A percentile compares a stretch with the other conserved stretches of the same genome.
phyloP scores from a whole-genome alignment of 2,797 vertebrate species.

The Protosalanx chinensis region DNA sequence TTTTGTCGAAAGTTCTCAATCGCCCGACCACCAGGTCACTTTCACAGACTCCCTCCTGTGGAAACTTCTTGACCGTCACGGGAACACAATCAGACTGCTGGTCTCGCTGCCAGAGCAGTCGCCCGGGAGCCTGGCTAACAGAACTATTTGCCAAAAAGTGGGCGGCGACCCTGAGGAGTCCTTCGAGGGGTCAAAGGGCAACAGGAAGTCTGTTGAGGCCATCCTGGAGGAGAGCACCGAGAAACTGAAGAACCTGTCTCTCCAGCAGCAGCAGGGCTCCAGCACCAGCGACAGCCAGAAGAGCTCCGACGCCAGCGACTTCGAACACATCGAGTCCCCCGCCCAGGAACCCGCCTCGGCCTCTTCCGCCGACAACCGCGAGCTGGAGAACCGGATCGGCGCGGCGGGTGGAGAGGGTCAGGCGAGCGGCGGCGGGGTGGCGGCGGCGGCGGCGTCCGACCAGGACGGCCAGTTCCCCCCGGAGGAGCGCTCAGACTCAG shows the following conservation, averaged over 20 bases:
- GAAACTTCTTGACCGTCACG: conserved; percentile 96
- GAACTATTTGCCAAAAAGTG: conserved; percentile 81
- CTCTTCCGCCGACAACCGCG: conserved; percentile 83
- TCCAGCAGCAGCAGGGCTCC: conserved; percentile 79
- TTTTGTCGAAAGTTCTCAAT: conserved; percentile 94
- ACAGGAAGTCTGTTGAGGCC: conserved; percentile 90
- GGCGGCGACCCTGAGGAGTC: conserved; percentile 75
- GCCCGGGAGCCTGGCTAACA: conserved; percentile 80
- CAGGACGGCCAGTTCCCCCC: conserved; percentile 83
- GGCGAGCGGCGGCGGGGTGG: conserved; percentile 31
- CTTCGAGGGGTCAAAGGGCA: conserved; percentile 80
- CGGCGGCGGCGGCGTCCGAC: conserved; percentile 72
- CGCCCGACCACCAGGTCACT: conserved; percentile 80
- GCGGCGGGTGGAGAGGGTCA: conserved; percentile 20
- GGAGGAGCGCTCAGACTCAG: conserved; percentile 94
- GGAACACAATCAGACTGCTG: conserved; percentile 93
- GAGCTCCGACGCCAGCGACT: conserved; percentile 93
- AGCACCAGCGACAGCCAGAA: conserved; percentile 92
- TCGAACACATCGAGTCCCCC: conserved; percentile 92
- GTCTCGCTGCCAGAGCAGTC: conserved; percentile 91
- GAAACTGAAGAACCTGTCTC: conserved; percentile 92
- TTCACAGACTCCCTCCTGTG: conserved; percentile 94
- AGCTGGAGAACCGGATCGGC: conserved; percentile 87
- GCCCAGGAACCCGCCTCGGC: conserved; percentile 82
- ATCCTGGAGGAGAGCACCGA: conserved; percentile 98